These are phyloP conservation scores for Zoroaster sp. DNA, from an alignment of 53 echinoderm and acorn worm genomes.

Conservation along the genomic window DNA sequence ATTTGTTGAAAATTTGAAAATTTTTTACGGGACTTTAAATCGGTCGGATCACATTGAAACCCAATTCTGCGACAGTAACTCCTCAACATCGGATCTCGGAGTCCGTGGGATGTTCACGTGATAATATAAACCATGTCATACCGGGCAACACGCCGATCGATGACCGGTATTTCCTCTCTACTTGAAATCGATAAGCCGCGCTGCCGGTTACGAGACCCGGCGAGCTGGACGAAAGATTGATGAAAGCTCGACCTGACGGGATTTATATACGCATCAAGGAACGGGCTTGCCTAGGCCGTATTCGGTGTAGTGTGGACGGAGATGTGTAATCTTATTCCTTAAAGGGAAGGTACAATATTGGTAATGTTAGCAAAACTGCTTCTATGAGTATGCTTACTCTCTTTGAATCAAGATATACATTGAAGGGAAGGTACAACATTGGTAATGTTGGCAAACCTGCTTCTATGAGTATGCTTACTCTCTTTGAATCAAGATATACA, in stretches of 20 bases:
- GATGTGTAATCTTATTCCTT: background rate
- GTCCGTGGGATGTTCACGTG: background rate
- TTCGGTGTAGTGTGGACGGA: background rate
- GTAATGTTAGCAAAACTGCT: background rate
- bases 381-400: background rate
- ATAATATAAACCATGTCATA: background rate
- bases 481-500: background rate
- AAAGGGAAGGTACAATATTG: background rate
- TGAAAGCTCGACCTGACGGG: background rate
- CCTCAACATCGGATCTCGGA: background rate
- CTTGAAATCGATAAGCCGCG: slow-evolving; percentile 29
- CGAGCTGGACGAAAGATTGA: background rate
- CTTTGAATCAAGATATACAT: background rate
- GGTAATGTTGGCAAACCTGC: background rate
- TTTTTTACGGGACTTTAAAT: background rate
- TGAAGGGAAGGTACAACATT: background rate
- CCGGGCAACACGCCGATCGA: slow-evolving; percentile 22
- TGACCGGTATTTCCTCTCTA: slow-evolving; percentile 4
- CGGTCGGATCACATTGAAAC: background rate
- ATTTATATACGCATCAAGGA: background rate
- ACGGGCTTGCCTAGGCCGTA: background rate
- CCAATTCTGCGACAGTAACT: background rate
- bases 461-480: background rate
- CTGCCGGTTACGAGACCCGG: background rate
- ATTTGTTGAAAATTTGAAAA: background rate